Evolutionary conservation across 1,140 invertebrate genomes (phyloP).

Genomic region (Helicorthomorpha holstii): DNA sequence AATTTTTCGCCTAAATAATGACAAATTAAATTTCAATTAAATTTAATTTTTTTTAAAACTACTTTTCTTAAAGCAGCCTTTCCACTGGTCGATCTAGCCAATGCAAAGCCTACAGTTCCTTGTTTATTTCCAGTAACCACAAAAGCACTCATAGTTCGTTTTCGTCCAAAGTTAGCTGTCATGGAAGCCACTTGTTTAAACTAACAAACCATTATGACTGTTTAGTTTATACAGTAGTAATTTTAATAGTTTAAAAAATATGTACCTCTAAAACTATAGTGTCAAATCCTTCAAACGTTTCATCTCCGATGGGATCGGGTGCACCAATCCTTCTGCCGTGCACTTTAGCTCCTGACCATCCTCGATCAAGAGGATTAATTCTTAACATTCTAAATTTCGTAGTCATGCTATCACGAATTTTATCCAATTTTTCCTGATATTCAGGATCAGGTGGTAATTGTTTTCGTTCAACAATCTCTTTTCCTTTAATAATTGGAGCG

Average conservation of each 20-base stretch:
- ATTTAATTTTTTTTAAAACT: background rate
- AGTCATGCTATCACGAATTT: slow-evolving; percentile 52
- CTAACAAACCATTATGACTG: slow-evolving; percentile 16
- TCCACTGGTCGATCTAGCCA: slow-evolving; percentile 47
- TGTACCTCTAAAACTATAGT: slow-evolving; percentile 57
- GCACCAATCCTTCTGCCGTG: slow-evolving; percentile 69
- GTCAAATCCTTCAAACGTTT: slow-evolving; percentile 71
- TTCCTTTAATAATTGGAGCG: slow-evolving; percentile 56
- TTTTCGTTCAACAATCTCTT: slow-evolving; percentile 49
- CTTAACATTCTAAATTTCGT: slow-evolving; percentile 34
- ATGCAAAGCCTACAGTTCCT: slow-evolving; percentile 59
- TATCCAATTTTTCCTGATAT: slow-evolving; percentile 45
- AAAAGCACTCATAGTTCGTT: slow-evolving; percentile 42
- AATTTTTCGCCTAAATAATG: slow-evolving; percentile 49
- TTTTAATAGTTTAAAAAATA: slow-evolving; percentile 6
- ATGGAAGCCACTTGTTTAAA: slow-evolving; percentile 60
- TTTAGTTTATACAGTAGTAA: background rate
- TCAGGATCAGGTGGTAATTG: slow-evolving; percentile 51
- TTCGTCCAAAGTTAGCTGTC: slow-evolving; percentile 67
- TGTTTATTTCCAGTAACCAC: slow-evolving; percentile 76
- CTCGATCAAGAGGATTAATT: slow-evolving; percentile 62
- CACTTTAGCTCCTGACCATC: slow-evolving; percentile 67
- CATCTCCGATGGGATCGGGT: slow-evolving; percentile 62
- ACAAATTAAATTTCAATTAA: slow-evolving; percentile 13
- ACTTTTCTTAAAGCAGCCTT: slow-evolving; percentile 39